A percentile compares a stretch with the other conserved stretches of the same genome.
These are phyloP conservation scores for Temnothorax unifasciatus DNA, from an alignment of 2,888 invertebrate genomes.

Conservation along the genomic window DNA sequence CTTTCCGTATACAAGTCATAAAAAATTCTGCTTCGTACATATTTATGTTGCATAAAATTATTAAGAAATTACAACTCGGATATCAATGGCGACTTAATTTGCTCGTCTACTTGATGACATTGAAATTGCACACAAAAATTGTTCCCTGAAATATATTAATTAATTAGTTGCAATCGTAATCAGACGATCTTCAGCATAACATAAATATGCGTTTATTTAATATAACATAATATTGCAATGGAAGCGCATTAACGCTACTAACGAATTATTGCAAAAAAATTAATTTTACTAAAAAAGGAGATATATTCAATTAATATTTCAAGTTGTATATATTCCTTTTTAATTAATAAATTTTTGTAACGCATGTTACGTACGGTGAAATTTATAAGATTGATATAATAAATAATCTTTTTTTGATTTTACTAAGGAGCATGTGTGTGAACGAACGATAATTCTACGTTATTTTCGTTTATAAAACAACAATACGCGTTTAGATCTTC, in stretches of 20 bases:
- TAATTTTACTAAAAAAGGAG: not conserved
- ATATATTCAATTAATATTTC: not conserved
- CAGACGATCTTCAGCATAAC: not conserved
- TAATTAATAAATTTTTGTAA: not conserved
- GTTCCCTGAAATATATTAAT: conserved; percentile 4
- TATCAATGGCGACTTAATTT: not conserved
- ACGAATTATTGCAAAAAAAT: not conserved
- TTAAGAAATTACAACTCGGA: not conserved
- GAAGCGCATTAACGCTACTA: not conserved
- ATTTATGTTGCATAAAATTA: not conserved
- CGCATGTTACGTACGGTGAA: not conserved
- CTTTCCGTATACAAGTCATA: not conserved
- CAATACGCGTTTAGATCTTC: not conserved
- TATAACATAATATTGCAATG: not conserved
- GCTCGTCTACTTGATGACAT: not conserved
- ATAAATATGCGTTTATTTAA: not conserved
- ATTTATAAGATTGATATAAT: not conserved
- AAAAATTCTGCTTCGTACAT: conserved; percentile 8
- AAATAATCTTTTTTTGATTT: not conserved
- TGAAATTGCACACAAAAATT: not conserved
- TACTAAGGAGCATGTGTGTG: not conserved
- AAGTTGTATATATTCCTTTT: not conserved
- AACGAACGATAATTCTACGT: not conserved
- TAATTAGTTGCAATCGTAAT: not conserved
- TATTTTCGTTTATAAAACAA: not conserved